Base-by-base conservation (phyloP, 2,888 invertebrate genomes). In the Mactromeris polynyma region DNA sequence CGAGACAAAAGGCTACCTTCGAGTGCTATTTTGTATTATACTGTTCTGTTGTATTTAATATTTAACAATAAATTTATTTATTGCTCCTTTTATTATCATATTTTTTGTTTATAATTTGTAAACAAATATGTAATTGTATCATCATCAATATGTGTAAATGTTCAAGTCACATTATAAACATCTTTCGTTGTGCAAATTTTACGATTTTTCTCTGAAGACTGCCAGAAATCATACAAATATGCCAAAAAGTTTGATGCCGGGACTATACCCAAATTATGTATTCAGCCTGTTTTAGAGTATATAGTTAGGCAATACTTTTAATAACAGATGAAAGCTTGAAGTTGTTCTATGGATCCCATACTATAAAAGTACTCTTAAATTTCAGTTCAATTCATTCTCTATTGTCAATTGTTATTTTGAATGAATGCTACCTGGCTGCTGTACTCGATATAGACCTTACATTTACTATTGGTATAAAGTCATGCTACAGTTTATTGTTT, bases 21-120 rank as follows among this genome's bases (percentile, higher is more conserved):
- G 51, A 81, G 81, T 81, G 81, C 81, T 81, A 81, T 81, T 81
- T 81, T 81, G 81, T 81, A 81, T 81, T 51, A 81, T 79, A 79
- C 19, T 79, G 42, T 42, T 79, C n/a, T 79, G 73, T 73, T 73
- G 73, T 73, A 73, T 73, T 73, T 73, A 73, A 73, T 36, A 73
- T 33, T 73, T 73, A 36, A 36, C 19, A 7, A 73, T 73, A 33
- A 64, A 73, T 73, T 73, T 14, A 73, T 26, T 73, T 73, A 73
- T 73, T 73, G 31, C 73, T 73, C 33, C 73, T 73, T 36, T 73
- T 73, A 73, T 36, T 73, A 36, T 73, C n/a, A 64, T 6, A 64
- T n/a, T 4, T 64, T 58, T 58, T 58, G 58, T 64, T n/a, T 26
- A 26, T 64, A 2, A 64, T 26, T 64, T 64, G 58, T 64, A 26